phyloP scores from a whole-genome alignment of 2,888 invertebrate genomes.

The Protodeltote pygarga region DNA sequence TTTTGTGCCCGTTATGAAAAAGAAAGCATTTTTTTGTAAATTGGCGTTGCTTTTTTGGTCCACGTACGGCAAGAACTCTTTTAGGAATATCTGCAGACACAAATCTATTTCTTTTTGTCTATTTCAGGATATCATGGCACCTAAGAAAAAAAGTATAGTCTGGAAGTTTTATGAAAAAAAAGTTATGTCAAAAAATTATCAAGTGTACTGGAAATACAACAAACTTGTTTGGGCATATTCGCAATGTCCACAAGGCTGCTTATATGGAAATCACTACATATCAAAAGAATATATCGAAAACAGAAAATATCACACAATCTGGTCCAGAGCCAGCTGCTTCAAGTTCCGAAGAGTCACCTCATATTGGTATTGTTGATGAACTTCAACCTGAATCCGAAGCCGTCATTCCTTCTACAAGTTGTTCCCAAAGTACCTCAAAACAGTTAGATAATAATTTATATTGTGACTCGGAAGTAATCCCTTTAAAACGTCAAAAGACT shows the following conservation, averaged over 20 bases:
- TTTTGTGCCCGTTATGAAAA: too few species aligned
- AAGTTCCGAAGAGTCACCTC: too few species aligned
- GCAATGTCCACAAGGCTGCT: slow-evolving; percentile 35
- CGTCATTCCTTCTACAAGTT: neutral
- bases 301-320: neutral
- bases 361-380: neutral
- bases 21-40: slow-evolving; percentile 12
- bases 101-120: neutral
- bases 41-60: slow-evolving; percentile 7
- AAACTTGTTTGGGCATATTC: slow-evolving; percentile 35
- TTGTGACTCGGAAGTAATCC: neutral
- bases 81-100: neutral
- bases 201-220: slow-evolving; percentile 40
- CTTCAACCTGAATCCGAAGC: neutral
- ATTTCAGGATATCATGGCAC: slow-evolving; percentile 5
- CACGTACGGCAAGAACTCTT: slow-evolving; percentile 6
- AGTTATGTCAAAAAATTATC: slow-evolving; percentile 17
- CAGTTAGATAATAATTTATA: neutral
- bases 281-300: neutral
- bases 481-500: slow-evolving; percentile 45
- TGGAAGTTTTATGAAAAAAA: slow-evolving; percentile 35
- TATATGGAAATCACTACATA: slow-evolving; percentile 2
- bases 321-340: neutral
- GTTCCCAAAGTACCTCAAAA: neutral
- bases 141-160: slow-evolving; percentile 30